A percentile compares a stretch with the other conserved stretches of the same genome.
These are phyloP conservation scores for Clinocottus analis DNA, from an alignment of 2,113 vertebrate genomes.

Conservation along the genomic window DNA sequence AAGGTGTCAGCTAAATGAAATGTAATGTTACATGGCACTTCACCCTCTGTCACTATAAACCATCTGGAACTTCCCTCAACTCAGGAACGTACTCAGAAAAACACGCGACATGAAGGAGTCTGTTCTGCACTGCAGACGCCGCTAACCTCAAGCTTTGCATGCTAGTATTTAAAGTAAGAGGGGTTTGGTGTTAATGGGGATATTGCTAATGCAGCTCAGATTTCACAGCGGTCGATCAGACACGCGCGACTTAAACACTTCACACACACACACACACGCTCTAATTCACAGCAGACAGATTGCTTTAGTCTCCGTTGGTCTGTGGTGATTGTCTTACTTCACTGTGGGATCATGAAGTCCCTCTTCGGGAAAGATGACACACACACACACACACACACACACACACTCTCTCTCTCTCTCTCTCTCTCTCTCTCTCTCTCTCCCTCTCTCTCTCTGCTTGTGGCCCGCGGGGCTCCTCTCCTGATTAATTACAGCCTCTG, in stretches of 20 bases:
- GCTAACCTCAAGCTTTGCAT: background rate
- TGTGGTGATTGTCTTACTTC: slow-evolving; percentile 36
- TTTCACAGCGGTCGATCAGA: background rate
- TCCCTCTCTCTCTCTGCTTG: slow-evolving; percentile 14
- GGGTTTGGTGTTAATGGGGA: background rate
- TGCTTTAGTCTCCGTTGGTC: slow-evolving; percentile 40
- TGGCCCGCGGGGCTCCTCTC: slow-evolving; percentile 53
- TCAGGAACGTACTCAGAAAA: no score
- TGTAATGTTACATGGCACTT: no score
- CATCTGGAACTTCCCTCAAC: no score
- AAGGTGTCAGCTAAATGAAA: no score
- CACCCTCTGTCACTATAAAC: no score
- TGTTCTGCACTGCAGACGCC: background rate
- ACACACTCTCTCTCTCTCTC: background rate
- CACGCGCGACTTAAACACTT: background rate
- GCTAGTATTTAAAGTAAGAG: slow-evolving; percentile 8
- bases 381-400: slow-evolving; percentile 20
- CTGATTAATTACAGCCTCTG: slow-evolving; percentile 65
- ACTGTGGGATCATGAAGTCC: slow-evolving; percentile 40
- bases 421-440: no score
- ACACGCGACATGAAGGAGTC: background rate
- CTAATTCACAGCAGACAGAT: slow-evolving; percentile 18
- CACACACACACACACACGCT: background rate
- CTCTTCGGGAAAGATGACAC: slow-evolving; percentile 17
- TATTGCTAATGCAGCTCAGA: background rate